phyloP scores from a whole-genome alignment of 1,140 invertebrate genomes.

The Euwallacea fornicatus region DNA sequence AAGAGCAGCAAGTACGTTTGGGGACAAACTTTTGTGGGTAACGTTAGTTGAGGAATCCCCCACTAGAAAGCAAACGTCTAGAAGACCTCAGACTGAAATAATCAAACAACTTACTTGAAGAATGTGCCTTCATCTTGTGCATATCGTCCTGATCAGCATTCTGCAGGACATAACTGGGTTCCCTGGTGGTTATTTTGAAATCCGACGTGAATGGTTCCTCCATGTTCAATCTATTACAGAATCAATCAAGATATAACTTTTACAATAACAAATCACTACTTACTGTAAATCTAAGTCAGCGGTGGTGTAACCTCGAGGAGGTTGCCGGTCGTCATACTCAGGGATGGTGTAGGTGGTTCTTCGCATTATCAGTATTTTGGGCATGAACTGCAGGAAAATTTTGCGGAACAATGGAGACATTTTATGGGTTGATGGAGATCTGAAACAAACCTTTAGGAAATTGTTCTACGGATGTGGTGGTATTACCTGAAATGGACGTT shows the following conservation, averaged over 20 bases:
- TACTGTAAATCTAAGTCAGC: conserved; percentile 75
- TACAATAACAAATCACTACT: conserved; percentile 39
- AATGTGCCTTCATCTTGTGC: conserved; percentile 52
- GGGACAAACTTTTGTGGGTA: conserved; percentile 75
- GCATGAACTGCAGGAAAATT: conserved; percentile 88
- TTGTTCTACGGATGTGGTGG: background rate
- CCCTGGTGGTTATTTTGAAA: conserved; percentile 53
- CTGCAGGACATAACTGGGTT: conserved; percentile 53
- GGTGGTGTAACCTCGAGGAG: conserved; percentile 74
- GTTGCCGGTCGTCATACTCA: conserved; percentile 76
- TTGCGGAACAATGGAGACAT: conserved; percentile 89
- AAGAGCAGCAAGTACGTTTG: conserved; percentile 86
- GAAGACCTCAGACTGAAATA: conserved; percentile 1
- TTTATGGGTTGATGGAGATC: conserved; percentile 94
- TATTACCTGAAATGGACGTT: conserved; percentile 94
- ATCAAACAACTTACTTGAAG: conserved; percentile 47
- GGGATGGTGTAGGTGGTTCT: conserved; percentile 80
- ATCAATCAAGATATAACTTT: background rate
- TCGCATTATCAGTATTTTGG: conserved; percentile 84
- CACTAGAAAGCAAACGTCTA: conserved; percentile 18
- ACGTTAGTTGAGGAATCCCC: conserved; percentile 68
- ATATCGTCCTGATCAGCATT: conserved; percentile 49
- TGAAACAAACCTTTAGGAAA: conserved; percentile 49
- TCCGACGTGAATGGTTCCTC: conserved; percentile 52
- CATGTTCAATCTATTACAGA: conserved; percentile 46